phyloP scores from a whole-genome alignment of 2,888 invertebrate species.

The Drosophila testacea region DNA sequence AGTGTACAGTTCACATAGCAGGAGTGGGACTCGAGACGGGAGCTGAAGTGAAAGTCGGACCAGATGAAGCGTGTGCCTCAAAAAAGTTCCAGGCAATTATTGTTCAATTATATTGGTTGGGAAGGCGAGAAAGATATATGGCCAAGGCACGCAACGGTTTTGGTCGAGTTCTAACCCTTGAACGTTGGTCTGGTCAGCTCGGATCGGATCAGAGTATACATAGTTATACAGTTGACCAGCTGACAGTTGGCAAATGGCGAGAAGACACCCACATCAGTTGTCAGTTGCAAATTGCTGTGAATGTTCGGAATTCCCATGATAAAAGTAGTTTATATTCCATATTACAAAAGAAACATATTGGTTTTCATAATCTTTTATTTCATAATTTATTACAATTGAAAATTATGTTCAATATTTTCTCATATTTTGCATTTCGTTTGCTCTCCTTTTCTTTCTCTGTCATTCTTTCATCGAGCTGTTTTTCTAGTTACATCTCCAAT shows the following conservation, averaged over 20 bases:
- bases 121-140: slow-evolving; percentile 46
- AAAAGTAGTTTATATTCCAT: neutral
- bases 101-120: slow-evolving; percentile 73
- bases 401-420: slow-evolving; percentile 79
- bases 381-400: slow-evolving; percentile 85
- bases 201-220: slow-evolving; percentile 5
- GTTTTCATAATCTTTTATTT: slow-evolving; percentile 81
- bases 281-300: slow-evolving; percentile 41
- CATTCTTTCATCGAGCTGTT: slow-evolving; percentile 36
- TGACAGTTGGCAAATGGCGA: slow-evolving; percentile 71
- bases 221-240: slow-evolving; percentile 48
- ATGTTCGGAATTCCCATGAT: slow-evolving; percentile 47
- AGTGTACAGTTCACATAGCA: slow-evolving; percentile 30
- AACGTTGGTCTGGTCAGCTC: slow-evolving; percentile 11
- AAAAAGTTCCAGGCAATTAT: slow-evolving; percentile 67
- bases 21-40: slow-evolving; percentile 18
- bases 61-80: slow-evolving; percentile 71
- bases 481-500: slow-evolving; percentile 48
- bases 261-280: slow-evolving; percentile 66
- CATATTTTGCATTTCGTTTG: slow-evolving; percentile 47
- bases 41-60: slow-evolving; percentile 34
- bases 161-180: slow-evolving; percentile 35
- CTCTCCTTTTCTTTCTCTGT: slow-evolving; percentile 17
- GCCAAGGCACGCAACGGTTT: slow-evolving; percentile 47
- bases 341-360: slow-evolving; percentile 25